These are phyloP conservation scores for Thunnus albacares DNA, from an alignment of 2,797 vertebrate genomes.

Conservation along the genomic window DNA sequence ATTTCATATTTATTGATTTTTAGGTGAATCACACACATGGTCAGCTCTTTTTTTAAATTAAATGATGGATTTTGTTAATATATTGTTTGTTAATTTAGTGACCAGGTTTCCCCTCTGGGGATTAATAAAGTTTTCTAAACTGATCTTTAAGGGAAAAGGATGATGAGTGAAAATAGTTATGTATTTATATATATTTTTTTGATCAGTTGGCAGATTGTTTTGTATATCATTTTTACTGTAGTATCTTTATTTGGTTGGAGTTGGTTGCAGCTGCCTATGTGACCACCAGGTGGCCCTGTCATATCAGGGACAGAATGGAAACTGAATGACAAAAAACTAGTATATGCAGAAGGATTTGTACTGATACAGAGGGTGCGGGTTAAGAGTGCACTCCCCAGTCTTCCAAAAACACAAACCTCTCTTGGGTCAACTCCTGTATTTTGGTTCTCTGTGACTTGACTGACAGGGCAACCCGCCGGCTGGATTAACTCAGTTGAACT, in stretches of 20 bases:
- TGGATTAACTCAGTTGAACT: constrained; percentile 65
- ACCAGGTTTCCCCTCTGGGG: too few species aligned
- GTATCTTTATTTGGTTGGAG: neutral
- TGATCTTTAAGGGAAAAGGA: too few species aligned
- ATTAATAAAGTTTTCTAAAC: too few species aligned
- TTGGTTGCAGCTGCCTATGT: neutral
- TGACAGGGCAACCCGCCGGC: constrained; percentile 35
- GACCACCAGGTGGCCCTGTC: constrained; percentile 61
- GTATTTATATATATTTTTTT: too few species aligned
- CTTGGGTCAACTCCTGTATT: constrained; percentile 2
- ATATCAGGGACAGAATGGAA: neutral
- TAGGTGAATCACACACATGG: too few species aligned
- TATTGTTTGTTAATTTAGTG: too few species aligned
- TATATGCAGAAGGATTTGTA: constrained; percentile 11
- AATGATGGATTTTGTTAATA: too few species aligned
- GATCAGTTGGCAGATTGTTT: neutral
- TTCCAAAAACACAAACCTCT: constrained; percentile 18
- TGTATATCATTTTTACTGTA: neutral
- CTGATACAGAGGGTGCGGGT: constrained; percentile 8
- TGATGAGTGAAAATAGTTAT: too few species aligned
- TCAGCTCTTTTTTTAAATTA: too few species aligned
- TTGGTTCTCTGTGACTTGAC: neutral
- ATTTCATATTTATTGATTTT: too few species aligned
- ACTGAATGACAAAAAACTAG: neutral
- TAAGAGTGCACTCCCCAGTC: neutral